Evolutionary conservation across 2,888 invertebrate species (phyloP), one percentile per base, ranked within the genome.

Genomic region (Podabrus alpinus): DNA sequence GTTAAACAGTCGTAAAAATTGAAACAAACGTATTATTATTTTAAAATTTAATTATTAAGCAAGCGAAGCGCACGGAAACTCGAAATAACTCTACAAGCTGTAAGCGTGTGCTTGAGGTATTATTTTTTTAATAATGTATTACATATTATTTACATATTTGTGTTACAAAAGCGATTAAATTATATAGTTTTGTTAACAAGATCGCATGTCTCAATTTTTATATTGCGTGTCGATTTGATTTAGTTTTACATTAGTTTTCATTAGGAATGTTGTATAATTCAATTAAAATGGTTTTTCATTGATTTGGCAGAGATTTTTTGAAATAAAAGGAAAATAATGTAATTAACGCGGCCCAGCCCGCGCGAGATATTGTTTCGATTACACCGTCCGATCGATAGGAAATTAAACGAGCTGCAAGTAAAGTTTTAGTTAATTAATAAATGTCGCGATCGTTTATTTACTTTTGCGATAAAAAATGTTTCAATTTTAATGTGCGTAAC

Each of bases 351-450:
- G n/a, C n/a, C 45, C n/a, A 45, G 13, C 16, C 66, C 19, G 19
- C 66, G 13, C 9, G 24, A 66, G 66, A 66, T 21, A 66, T 66
- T 66, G 21, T 24, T 21, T 66, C 24, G 24, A 21, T 21, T 17
- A 15, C 21, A 24, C 5, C 15, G 66, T 66, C 15, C 66, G n/a
- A 45, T 68, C 59, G 68, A 29, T 68, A 45, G 15, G 59, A 68
- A 68, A 68, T 68, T 68, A 45, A 25, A 45, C 15, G 45, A 29
- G 45, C n/a, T 17, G 68, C 29, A 15, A 68, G 17, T 45, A 16
- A 68, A 68, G 45, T 45, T 45, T 68, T 45, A 45, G 17, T 68
- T 68, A 68, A 68, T 68, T 68, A 66, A 66, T 66, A 21, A 45
- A 45, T 45, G 68, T 59, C 59, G 45, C 15, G n/a, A 29, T 10